Conservation (phyloP, 2,113 vertebrate species). For the Petrocephalus microphthalmus region DNA sequence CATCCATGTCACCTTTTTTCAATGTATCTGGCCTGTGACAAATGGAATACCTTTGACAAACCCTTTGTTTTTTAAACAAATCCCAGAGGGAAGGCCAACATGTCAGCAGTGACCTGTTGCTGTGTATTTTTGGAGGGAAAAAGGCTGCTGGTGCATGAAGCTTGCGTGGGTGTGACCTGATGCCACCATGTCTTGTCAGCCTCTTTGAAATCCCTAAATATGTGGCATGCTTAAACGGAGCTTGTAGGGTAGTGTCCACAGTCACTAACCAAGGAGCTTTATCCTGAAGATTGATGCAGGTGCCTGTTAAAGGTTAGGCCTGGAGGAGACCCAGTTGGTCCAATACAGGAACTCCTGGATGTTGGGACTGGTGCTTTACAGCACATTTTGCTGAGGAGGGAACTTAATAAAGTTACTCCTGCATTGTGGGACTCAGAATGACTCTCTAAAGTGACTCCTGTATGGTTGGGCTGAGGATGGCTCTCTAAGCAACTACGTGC, state of each 20-base stretch:
- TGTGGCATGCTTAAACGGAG: not conserved
- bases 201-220: not conserved
- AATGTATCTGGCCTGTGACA: not conserved
- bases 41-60: slow-evolving; percentile 5
- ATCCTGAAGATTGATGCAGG: not conserved
- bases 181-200: not conserved
- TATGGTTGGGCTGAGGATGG: not conserved
- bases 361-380: not conserved
- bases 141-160: not conserved
- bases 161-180: not conserved
- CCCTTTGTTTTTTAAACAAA: not conserved
- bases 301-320: not conserved
- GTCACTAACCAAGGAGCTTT: not conserved
- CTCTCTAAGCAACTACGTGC: not conserved
- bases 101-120: not conserved
- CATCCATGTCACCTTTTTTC: not conserved
- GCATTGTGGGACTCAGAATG: not conserved
- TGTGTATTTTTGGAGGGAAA: not conserved
- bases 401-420: not conserved
- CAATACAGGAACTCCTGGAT: not conserved
- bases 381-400: not conserved
- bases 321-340: not conserved
- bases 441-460: not conserved
- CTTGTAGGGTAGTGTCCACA: not conserved
- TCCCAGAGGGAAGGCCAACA: not conserved